Percentiles rank a stretch among this genome's conserved stretches.
Evolutionary conservation across 2,888 invertebrate genomes (phyloP).

Genomic region (Xanthorhoe spadicearia): DNA sequence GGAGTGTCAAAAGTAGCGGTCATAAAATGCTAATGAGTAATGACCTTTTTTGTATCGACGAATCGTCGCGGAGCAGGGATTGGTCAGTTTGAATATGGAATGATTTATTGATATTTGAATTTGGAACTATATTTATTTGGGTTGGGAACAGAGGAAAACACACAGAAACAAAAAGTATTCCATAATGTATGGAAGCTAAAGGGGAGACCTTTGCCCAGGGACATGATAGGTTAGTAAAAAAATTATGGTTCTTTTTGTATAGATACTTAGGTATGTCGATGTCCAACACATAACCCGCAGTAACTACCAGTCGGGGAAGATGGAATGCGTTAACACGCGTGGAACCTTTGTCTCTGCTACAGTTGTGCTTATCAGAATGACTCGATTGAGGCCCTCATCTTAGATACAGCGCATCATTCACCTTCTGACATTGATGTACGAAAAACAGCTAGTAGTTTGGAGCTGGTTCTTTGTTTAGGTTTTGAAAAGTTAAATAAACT

Average conservation of each 20-base stretch:
- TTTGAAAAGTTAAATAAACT: too few species aligned
- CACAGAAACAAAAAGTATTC: too few species aligned
- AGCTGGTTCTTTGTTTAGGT: neutral
- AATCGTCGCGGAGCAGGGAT: constrained; percentile 56
- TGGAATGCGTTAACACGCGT: constrained; percentile 15
- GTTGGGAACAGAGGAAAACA: too few species aligned
- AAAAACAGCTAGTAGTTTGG: constrained; percentile 31
- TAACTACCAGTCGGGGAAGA: neutral
- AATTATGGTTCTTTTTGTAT: too few species aligned
- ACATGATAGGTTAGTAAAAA: too few species aligned
- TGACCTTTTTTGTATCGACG: constrained; percentile 60
- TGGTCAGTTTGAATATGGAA: constrained; percentile 38
- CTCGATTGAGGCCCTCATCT: constrained; percentile 54
- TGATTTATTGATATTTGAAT: constrained; percentile 13
- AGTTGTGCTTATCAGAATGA: constrained; percentile 56
- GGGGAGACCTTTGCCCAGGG: too few species aligned
- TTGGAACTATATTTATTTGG: neutral
- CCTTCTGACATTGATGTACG: constrained; percentile 49
- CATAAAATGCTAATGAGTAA: constrained; percentile 59
- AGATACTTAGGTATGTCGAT: too few species aligned
- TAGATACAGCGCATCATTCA: constrained; percentile 61
- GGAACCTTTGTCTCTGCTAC: constrained; percentile 41
- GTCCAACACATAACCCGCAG: neutral
- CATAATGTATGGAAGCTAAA: too few species aligned
- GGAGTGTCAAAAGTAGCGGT: constrained; percentile 46